Evolutionary conservation across 1,140 invertebrate genomes (phyloP), one percentile per base, ranked within the genome.

Genomic region (Hydropsyche tenuis): DNA sequence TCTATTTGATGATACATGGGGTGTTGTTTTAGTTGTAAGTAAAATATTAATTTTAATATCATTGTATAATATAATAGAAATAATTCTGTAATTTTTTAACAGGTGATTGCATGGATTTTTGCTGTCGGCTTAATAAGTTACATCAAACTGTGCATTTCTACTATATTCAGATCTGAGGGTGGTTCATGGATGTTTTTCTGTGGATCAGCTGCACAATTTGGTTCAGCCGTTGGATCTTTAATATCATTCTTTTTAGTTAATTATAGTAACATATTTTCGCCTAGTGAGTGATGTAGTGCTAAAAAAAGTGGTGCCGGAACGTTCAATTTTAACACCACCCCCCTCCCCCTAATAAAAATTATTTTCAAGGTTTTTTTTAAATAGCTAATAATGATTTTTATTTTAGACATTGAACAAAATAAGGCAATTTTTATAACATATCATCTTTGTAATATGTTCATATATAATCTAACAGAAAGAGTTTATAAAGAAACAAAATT

Each of bases 71-170:
- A 4, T 25, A n/a, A n/a, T n/a, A n/a, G n/a, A n/a, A n/a, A n/a
- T n/a, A n/a, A n/a, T 66, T 9, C 16, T 37, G 9, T 37, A 16
- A 64, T 3, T 64, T 80, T 85, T n/a, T n/a, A n/a, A 72, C 81
- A 93, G 92, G 87, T 94, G 0, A 1, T 89, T 1, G 80, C 87
- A 0, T 96, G 93, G 92, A 88, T 94, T 48, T 18, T 88, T 37
- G 85, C 91, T 27, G 85, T 87, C 22, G 92, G 88, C 14, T 77
- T 92, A 0, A 88, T 94, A 72, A 93, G 93, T 48, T 96, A 94
- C 82, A 88, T 91, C 0, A 94, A 94, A 84, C 89, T 96, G 78
- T 90, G 89, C 75, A 92, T 95, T 53, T 94, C 93, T 18, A 89
- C 89, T 0, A 82, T 93, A 42, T 90, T 95, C 77, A 85, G 90